Evolutionary conservation across 2,113 vertebrate genomes (phyloP).

Genomic region (Probosciger aterrimus): DNA sequence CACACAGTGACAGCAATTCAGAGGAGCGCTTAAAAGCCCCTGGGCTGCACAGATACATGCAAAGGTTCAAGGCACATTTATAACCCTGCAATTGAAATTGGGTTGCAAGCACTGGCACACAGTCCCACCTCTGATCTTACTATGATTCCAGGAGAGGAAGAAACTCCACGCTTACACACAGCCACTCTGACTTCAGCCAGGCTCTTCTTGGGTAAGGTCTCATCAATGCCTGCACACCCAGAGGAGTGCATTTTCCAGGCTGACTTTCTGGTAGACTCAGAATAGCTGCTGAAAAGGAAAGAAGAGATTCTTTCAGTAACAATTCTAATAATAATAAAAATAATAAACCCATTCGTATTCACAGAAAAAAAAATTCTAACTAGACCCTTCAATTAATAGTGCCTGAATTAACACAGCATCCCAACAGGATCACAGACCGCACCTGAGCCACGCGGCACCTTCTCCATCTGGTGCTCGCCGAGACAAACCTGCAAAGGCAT

Average conservation of each 20-base stretch:
- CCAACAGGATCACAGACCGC: neutral
- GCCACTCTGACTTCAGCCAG: neutral
- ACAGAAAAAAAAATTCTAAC: neutral
- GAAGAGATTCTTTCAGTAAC: neutral
- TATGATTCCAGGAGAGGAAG: neutral
- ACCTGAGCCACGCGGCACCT: fast-evolving
- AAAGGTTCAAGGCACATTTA: neutral
- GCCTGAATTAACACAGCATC: neutral
- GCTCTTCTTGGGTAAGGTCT: neutral
- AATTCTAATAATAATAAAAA: neutral
- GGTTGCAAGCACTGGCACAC: neutral
- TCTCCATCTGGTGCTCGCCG: neutral
- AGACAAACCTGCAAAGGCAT: neutral
- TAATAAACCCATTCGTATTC: neutral
- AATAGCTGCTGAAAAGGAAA: neutral
- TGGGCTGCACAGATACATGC: neutral
- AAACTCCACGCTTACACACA: neutral
- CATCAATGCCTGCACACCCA: neutral
- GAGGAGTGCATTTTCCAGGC: neutral
- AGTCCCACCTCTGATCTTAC: neutral
- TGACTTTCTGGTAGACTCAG: neutral
- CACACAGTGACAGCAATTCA: neutral
- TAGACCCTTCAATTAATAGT: neutral
- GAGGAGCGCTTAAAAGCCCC: neutral
- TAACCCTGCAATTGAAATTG: neutral